Evolutionary conservation across 2,797 vertebrate genomes (phyloP), one percentile per base, ranked within the genome.

Genomic region (Orestias chungarensis): DNA sequence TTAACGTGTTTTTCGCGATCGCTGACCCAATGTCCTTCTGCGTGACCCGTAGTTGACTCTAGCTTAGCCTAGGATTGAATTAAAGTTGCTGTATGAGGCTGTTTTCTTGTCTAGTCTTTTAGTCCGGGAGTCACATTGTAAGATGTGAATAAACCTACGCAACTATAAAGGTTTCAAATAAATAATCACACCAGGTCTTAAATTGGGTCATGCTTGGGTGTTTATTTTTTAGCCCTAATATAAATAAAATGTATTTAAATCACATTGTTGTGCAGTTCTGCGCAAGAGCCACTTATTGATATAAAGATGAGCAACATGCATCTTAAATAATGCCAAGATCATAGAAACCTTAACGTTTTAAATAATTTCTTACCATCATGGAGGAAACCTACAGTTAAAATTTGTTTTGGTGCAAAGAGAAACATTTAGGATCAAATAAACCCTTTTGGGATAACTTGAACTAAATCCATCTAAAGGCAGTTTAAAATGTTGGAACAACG

Each of bases 21-120:
- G 49, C 1, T 1, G 52, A 1, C 35, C 3, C 23, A 3, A 33
- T 80, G 88, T 90, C 84, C 85, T 87, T 79, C 68, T 76, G 20
- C 90, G 87, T 91, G 87, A 90, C 88, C 82, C 62, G 33, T 7
- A 57, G 79, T 76, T 71, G 68, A 40, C 66, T 3, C 75, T 81
- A 89, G 85, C 75, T 68, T 86, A 84, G 73, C 76, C 7, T 77
- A 6, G 23, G 23, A 14, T 12, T 62, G 59, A 62, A 40, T 25
- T 62, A 62, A 62, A 62, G 6, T 3, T 17, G 1, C 20, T 38
- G 11, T 4, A 61, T n/a, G 5, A 6, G 33, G 20, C 35, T 2
- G 59, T 25, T 55, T 62, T 40, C n/a, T 25, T 25, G 42, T 40
- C n/a, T 62, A 40, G 2, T 12, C 14, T 62, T 62, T 25, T n/a